Conservation (phyloP, 1,140 invertebrate species). For the Zaprionus tsacasi region DNA sequence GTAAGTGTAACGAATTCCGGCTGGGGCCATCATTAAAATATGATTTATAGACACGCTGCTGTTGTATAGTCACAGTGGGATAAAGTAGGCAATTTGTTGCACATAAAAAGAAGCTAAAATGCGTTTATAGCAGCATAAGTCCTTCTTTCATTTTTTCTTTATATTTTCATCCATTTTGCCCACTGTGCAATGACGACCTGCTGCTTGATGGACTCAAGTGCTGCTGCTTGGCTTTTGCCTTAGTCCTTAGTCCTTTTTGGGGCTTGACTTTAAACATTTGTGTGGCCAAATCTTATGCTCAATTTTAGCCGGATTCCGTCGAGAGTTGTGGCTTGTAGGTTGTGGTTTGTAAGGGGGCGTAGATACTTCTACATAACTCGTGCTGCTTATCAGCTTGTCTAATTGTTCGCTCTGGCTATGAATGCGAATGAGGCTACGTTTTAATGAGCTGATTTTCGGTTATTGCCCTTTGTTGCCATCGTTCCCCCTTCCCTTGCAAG, state of each 20-base stretch:
- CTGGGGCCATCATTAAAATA: constrained; percentile 74
- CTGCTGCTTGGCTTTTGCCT: constrained; percentile 28
- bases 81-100: background rate
- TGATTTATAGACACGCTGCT: constrained; percentile 63
- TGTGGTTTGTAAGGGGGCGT: background rate
- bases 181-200: constrained; percentile 12
- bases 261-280: constrained; percentile 57
- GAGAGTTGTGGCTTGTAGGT: background rate
- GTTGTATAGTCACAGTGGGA: constrained; percentile 1
- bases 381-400: constrained; percentile 23
- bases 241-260: constrained; percentile 29
- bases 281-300: constrained; percentile 41
- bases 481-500: background rate
- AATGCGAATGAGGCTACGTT: constrained; percentile 55
- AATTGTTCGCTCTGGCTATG: constrained; percentile 43
- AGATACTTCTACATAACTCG: background rate
- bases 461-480: constrained; percentile 5
- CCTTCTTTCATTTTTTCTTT: too few species aligned
- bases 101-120: background rate
- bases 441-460: constrained; percentile 28
- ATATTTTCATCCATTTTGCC: background rate
- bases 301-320: constrained; percentile 29
- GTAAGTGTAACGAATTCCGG: constrained; percentile 58
- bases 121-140: background rate
- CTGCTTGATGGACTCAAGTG: constrained; percentile 47